phyloP scores from a whole-genome alignment of 1,140 invertebrate species.

The Theocolax elegans region DNA sequence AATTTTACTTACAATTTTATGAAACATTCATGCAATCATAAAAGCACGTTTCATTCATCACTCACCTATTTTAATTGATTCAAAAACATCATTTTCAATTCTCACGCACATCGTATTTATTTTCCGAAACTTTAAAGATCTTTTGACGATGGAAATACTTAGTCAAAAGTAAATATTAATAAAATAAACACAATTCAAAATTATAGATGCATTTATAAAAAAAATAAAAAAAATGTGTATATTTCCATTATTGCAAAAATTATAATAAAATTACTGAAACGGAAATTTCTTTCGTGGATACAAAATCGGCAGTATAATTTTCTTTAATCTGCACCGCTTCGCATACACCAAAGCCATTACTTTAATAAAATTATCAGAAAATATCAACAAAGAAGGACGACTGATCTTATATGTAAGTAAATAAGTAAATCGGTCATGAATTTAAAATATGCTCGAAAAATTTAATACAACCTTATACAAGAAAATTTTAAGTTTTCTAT shows the following conservation, averaged over 20 bases:
- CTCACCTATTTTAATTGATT: conserved; percentile 9
- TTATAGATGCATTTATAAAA: conserved; percentile 30
- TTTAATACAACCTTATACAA: too few species aligned
- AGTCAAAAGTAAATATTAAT: conserved; percentile 23
- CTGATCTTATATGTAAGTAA: conserved; percentile 8
- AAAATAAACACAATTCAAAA: conserved; percentile 33
- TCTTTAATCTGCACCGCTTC: background rate
- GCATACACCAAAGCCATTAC: conserved; percentile 1
- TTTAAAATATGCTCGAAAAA: too few species aligned
- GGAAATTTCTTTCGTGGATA: conserved; percentile 22
- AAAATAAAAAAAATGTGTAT: conserved; percentile 27
- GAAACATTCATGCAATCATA: conserved; percentile 36
- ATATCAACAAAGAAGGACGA: conserved; percentile 25
- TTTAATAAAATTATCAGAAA: conserved; percentile 35
- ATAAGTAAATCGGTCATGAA: too few species aligned
- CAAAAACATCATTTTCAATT: conserved; percentile 4
- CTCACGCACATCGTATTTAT: conserved; percentile 6
- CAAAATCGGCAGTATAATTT: conserved; percentile 1
- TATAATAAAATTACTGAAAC: conserved; percentile 25
- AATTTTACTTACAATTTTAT: conserved; percentile 21
- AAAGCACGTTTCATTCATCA: conserved; percentile 24
- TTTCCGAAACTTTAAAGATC: conserved; percentile 1
- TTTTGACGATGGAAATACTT: conserved; percentile 6
- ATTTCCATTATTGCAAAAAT: background rate
- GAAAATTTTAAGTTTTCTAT: conserved; percentile 3